phyloP scores from a whole-genome alignment of 2,113 vertebrate genomes.

The Cygnus buccinator region DNA sequence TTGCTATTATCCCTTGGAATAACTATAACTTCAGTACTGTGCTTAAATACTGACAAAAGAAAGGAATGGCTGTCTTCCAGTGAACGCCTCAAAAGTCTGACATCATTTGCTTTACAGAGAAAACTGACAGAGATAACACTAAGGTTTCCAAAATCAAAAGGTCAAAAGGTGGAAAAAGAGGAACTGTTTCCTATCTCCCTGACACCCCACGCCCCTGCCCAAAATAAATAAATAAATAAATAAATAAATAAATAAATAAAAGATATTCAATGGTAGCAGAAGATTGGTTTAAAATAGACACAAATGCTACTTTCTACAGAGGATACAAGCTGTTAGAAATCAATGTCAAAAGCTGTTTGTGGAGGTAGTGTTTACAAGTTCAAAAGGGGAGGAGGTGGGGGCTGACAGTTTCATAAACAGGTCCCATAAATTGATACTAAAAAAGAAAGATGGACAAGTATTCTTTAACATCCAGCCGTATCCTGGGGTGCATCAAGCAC shows the following conservation, averaged over 20 bases:
- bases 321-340: neutral
- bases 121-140: neutral
- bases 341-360: neutral
- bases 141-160: neutral
- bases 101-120: neutral
- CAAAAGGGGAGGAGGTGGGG: fast-evolving
- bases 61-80: neutral
- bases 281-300: neutral
- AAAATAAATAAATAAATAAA: neutral
- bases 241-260: too few relatives aligned
- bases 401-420: neutral
- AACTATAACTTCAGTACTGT: neutral
- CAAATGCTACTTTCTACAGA: neutral
- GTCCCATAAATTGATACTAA: neutral
- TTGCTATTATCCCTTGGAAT: neutral
- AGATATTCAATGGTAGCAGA: neutral
- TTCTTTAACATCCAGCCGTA: neutral
- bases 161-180: neutral
- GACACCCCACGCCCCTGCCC: too few relatives aligned
- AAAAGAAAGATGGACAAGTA: neutral
- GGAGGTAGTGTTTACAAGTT: neutral
- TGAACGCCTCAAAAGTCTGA: neutral
- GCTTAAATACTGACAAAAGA: neutral
- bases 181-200: neutral
- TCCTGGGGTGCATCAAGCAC: too few relatives aligned